Conservation (phyloP, 2,113 vertebrate genomes). For the Mus spicilegus region DNA sequence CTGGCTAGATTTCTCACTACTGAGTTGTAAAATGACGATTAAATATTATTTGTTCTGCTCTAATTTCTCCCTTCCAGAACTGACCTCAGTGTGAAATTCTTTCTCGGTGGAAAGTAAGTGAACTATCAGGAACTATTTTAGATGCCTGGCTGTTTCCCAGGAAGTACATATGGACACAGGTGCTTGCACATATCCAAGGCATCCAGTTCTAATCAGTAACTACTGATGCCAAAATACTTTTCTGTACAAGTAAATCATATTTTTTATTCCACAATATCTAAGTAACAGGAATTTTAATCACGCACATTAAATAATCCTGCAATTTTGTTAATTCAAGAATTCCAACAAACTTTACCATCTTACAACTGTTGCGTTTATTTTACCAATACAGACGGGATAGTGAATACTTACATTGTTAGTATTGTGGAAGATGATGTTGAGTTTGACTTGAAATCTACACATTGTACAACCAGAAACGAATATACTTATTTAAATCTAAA, state of each 20-base stretch:
- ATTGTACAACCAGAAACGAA: not conserved
- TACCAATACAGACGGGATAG: not conserved
- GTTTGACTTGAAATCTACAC: not conserved
- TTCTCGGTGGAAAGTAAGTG: conserved; percentile 59
- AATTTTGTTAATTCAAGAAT: not conserved
- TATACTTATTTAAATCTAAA: conserved; percentile 41
- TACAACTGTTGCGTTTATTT: not conserved
- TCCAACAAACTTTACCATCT: not conserved
- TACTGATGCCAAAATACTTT: not conserved
- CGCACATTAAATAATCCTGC: not conserved
- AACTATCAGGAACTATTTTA: conserved; percentile 55
- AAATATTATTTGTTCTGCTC: conserved; percentile 71
- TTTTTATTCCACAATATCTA: conserved; percentile 8
- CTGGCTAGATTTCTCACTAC: conserved; percentile 50
- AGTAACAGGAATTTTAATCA: not conserved
- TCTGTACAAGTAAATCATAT: not conserved
- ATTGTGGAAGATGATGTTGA: not conserved
- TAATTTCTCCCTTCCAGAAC: conserved; percentile 72
- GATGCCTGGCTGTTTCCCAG: conserved; percentile 14
- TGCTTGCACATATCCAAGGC: not conserved
- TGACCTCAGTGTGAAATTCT: conserved; percentile 70
- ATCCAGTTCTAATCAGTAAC: conserved; percentile 9
- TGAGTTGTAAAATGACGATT: conserved; percentile 62
- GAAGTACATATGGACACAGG: conserved; percentile 43
- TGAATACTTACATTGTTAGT: conserved; percentile 9